phyloP scores from a whole-genome alignment of 2,888 invertebrate species.

The Megamerina dolium region DNA sequence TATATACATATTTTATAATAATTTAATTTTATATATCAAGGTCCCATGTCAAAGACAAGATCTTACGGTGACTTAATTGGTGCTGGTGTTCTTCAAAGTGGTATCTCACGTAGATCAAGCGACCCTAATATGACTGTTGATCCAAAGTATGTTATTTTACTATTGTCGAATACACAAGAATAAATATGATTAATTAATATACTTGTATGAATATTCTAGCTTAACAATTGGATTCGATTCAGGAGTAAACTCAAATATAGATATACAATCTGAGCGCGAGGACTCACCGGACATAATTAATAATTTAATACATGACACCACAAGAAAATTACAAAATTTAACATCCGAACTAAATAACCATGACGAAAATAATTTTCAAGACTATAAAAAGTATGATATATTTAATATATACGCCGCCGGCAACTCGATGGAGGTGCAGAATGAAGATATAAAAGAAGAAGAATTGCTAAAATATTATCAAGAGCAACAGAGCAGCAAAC shows the following conservation, averaged over 20 bases:
- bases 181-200: background rate
- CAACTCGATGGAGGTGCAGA: background rate
- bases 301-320: conserved; percentile 36
- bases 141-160: conserved; percentile 54
- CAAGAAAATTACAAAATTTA: conserved; percentile 36
- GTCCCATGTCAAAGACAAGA: conserved; percentile 72
- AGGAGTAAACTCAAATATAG: conserved; percentile 43
- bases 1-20: too few relatives aligned
- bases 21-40: conserved; percentile 27
- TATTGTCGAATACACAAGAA: background rate
- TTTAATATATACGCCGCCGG: background rate
- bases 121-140: conserved; percentile 78
- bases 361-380: conserved; percentile 25
- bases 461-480: background rate
- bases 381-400: conserved; percentile 2
- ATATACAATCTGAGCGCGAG: conserved; percentile 39
- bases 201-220: conserved; percentile 22
- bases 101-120: conserved; percentile 68
- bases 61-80: conserved; percentile 78
- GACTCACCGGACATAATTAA: conserved; percentile 34
- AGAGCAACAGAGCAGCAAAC: background rate
- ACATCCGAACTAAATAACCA: conserved; percentile 39
- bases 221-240: conserved; percentile 39
- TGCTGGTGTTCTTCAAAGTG: conserved; percentile 54
- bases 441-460: background rate